These are phyloP conservation scores for Sarcoramphus papa DNA, from an alignment of 2,797 vertebrate species.

Conservation along the genomic window DNA sequence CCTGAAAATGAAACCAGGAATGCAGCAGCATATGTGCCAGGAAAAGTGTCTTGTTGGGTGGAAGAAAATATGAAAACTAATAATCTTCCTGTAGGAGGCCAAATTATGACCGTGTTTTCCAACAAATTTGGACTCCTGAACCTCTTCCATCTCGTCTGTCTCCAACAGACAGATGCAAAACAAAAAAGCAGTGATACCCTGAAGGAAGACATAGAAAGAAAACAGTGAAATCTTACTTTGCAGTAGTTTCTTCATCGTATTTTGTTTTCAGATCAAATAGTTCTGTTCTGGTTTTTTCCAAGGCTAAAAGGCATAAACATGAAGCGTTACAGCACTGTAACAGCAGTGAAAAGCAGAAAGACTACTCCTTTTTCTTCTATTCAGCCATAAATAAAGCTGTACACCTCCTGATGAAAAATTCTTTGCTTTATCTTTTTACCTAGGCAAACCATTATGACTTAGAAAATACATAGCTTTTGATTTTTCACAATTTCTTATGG, in stretches of 20 bases:
- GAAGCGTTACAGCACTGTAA: slow-evolving; percentile 48
- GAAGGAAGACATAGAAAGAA: neutral
- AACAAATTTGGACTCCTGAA: neutral
- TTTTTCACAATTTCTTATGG: neutral
- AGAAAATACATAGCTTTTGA: neutral
- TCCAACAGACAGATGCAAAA: neutral
- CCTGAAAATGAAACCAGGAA: neutral
- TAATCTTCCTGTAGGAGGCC: slow-evolving; percentile 27
- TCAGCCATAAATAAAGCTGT: slow-evolving; percentile 18
- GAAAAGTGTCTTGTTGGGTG: neutral
- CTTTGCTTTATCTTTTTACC: neutral
- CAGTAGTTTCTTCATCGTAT: slow-evolving; percentile 96
- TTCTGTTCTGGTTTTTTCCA: slow-evolving; percentile 96
- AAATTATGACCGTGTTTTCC: slow-evolving; percentile 31
- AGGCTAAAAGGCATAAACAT: slow-evolving; percentile 79
- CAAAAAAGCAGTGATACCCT: neutral
- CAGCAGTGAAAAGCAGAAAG: neutral
- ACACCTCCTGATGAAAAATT: neutral
- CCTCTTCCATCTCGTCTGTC: neutral
- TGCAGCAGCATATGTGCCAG: neutral
- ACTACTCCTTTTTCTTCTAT: neutral
- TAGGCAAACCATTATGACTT: neutral
- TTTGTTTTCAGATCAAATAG: slow-evolving; percentile 99
- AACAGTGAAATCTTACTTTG: slow-evolving; percentile 85
- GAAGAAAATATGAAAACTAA: slow-evolving; percentile 28